A percentile compares a stretch with the other conserved stretches of the same genome.
phyloP scores from a whole-genome alignment of 2,113 vertebrate species.

The Gasterosteus aculeatus region DNA sequence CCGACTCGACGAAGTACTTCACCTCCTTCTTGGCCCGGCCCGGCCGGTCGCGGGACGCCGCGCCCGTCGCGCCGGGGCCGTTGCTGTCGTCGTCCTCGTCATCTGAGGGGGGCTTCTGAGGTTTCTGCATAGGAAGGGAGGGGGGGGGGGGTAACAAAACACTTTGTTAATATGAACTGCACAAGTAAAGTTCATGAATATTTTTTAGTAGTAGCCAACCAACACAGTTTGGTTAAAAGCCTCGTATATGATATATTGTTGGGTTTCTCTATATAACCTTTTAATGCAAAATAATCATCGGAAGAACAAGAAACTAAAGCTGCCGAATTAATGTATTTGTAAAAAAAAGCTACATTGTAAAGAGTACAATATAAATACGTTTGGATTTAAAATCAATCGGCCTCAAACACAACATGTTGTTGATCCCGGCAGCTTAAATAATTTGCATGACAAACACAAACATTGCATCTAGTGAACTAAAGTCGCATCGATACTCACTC shows the following conservation, averaged over 20 bases:
- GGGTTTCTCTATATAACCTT: not conserved
- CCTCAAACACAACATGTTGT: too few relatives aligned
- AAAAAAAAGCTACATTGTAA: not conserved
- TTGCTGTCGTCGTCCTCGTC: slow-evolving; percentile 81
- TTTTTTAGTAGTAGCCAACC: too few relatives aligned
- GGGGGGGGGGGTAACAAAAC: not conserved
- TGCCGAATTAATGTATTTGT: not conserved
- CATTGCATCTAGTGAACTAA: not conserved
- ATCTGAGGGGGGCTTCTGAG: slow-evolving; percentile 87
- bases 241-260: too few relatives aligned
- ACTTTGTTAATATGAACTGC: too few relatives aligned
- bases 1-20: slow-evolving; percentile 93
- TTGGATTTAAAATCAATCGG: too few relatives aligned
- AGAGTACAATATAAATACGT: not conserved
- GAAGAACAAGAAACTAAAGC: not conserved
- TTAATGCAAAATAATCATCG: not conserved
- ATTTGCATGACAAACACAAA: not conserved
- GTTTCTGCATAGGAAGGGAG: slow-evolving; percentile 79
- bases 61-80: slow-evolving; percentile 67
- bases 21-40: slow-evolving; percentile 94
- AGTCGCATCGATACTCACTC: slow-evolving; percentile 74
- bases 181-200: too few relatives aligned
- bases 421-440: too few relatives aligned
- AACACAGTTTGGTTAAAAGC: too few relatives aligned
- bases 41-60: slow-evolving; percentile 81